Percentiles rank a stretch among this genome's conserved stretches.
phyloP scores from a whole-genome alignment of 2,113 vertebrate genomes.

The Herpailurus yagouaroundi region DNA sequence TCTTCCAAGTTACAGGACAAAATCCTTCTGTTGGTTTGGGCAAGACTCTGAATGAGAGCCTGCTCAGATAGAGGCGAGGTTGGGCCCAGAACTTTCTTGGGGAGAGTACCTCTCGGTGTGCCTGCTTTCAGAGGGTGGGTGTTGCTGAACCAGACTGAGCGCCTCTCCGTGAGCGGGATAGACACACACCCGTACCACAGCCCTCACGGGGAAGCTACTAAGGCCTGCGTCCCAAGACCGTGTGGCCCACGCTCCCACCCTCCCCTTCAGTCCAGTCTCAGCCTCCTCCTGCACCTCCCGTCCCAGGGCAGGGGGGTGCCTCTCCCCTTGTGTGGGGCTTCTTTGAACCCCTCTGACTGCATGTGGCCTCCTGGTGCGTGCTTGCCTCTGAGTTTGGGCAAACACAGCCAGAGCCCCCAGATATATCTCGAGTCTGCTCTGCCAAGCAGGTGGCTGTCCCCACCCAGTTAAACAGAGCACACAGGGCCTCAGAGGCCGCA shows the following conservation, averaged over 20 bases:
- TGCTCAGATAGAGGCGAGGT: fast-evolving
- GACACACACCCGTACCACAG: fast-evolving
- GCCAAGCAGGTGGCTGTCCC: neutral
- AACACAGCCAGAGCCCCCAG: neutral
- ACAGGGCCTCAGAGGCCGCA: fast-evolving
- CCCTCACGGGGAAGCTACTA: neutral
- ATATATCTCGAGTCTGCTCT: neutral
- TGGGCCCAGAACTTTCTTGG: too few species aligned
- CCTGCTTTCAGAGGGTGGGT: fast-evolving
- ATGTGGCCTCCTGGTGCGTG: neutral
- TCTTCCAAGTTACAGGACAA: neutral
- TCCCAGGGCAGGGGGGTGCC: fast-evolving
- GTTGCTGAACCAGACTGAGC: too few species aligned
- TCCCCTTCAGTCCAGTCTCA: neutral
- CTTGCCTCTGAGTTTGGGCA: neutral
- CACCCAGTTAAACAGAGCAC: fast-evolving
- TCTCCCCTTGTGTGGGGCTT: neutral
- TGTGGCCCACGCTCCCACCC: fast-evolving
- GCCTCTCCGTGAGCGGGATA: fast-evolving
- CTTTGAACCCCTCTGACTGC: too few species aligned
- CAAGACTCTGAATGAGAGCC: neutral
- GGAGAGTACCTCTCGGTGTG: fast-evolving
- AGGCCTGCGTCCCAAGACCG: fast-evolving
- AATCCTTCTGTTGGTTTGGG: neutral
- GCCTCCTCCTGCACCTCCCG: fast-evolving